Conservation (phyloP, 2,888 invertebrate genomes). For the Agriopis leucophaearia region DNA sequence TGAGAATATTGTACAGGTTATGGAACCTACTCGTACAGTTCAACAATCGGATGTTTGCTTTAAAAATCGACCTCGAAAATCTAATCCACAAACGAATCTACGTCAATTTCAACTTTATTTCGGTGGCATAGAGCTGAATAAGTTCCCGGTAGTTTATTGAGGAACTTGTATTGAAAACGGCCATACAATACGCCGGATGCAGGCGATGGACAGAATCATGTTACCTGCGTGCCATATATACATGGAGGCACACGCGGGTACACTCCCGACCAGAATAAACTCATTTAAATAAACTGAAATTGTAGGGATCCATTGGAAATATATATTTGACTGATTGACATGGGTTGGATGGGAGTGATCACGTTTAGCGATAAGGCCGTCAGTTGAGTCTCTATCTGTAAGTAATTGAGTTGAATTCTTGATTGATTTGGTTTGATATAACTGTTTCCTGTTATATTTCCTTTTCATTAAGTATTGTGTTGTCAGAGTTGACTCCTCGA, state of each 20-base stretch:
- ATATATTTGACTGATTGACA: no score
- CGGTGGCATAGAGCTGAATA: background rate
- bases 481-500: no score
- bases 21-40: background rate
- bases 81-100: background rate
- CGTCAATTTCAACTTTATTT: conserved; percentile 13
- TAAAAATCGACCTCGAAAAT: conserved; percentile 17
- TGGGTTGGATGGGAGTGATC: no score
- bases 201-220: conserved; percentile 41
- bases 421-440: no score
- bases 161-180: conserved; percentile 29
- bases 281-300: no score
- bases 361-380: no score
- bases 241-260: background rate
- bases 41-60: conserved; percentile 11
- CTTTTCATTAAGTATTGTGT: no score
- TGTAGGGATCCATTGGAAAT: no score
- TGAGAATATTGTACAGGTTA: background rate
- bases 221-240: conserved; percentile 37
- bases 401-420: no score
- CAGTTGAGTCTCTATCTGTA: no score
- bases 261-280: no score
- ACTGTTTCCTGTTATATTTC: no score
- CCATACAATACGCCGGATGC: conserved; percentile 48
- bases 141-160: background rate